Evolutionary conservation across 2,113 vertebrate species (phyloP).

Genomic region (Notechis scutatus): DNA sequence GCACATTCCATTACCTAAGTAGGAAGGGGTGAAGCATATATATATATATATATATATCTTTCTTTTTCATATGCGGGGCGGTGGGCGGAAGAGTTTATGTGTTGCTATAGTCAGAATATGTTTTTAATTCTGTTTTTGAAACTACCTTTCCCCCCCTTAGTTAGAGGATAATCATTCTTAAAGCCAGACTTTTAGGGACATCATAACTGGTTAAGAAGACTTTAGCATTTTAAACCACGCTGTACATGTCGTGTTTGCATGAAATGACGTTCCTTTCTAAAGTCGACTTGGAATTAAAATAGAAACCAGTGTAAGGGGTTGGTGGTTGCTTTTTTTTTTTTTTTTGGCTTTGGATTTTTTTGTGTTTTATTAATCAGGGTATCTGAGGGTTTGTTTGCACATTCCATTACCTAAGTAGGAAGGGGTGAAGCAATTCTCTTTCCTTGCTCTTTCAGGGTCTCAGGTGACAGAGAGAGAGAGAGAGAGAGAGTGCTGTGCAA

Average conservation of each 20-base stretch:
- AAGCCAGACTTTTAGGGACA: constrained; percentile 37
- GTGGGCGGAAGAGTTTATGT: neutral
- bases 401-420: neutral
- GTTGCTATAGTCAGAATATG: constrained; percentile 28
- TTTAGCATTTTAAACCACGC: constrained; percentile 46
- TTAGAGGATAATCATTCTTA: constrained; percentile 47
- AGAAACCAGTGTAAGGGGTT: constrained; percentile 5
- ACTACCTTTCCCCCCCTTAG: constrained; percentile 43
- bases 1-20: too few species aligned
- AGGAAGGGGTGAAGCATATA: too few species aligned
- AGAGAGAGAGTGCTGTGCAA: neutral
- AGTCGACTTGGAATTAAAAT: constrained; percentile 25
- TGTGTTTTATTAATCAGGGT: constrained; percentile 9
- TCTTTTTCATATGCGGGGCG: constrained; percentile 24
- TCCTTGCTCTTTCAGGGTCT: neutral
- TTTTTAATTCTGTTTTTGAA: constrained; percentile 47
- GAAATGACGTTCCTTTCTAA: constrained; percentile 41
- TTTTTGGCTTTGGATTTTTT: neutral
- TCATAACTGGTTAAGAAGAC: constrained; percentile 31
- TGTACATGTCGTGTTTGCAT: constrained; percentile 49
- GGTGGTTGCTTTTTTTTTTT: neutral
- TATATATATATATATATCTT: neutral
- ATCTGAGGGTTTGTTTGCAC: neutral
- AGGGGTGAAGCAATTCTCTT: neutral
- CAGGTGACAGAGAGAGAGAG: too few species aligned